Base-by-base conservation (phyloP, 2,888 invertebrate genomes). In the Andrena camellia region DNA sequence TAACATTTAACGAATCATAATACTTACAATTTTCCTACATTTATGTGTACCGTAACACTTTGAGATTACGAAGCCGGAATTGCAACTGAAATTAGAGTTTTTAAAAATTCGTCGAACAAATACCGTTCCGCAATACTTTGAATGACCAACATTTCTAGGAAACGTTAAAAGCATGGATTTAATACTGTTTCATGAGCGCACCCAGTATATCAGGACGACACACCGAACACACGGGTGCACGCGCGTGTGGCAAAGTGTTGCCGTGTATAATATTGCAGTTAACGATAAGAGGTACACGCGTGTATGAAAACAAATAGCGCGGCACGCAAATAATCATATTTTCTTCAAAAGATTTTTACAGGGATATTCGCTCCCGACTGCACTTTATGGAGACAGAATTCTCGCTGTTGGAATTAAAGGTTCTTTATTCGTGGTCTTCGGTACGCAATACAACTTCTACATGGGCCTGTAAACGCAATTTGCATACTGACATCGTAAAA, bases 301-400 rank as follows among this genome's bases (percentile, higher is more conserved):
- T 7, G 48, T 73, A 78, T 62, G 48, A 83, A 74, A 82, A 81
- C 71, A 81, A 81, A 83, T 68, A 63, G 71, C 68, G 59, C 10
- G n/a, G 13, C 42, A 2, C 48, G 68, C 54, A 31, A 78, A 78
- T 71, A 71, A 78, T 70, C 69, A 64, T 77, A 70, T 59, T 70
- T 70, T 59, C 77, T 75, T 54, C 48, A 31, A 33, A 26, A 42
- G 64, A 64, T 66, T 57, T 70, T 66, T 71, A 35, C 2, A 0
- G 23, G 31, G 52, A 64, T 71, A 17, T 66, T 52, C 35, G 62
- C 76, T 57, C 57, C 42, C 20, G 54, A 20, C 17, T 3, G 64
- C 10, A 10, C 31, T 67, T 67, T 67, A 67, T 33, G 66, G 42
- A 50, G 29, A 42, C 72, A 17, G 72, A 64, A 72, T 54, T 29